Base-by-base conservation (phyloP, 2,113 vertebrate genomes). In the Mesembrinibis cayennensis region DNA sequence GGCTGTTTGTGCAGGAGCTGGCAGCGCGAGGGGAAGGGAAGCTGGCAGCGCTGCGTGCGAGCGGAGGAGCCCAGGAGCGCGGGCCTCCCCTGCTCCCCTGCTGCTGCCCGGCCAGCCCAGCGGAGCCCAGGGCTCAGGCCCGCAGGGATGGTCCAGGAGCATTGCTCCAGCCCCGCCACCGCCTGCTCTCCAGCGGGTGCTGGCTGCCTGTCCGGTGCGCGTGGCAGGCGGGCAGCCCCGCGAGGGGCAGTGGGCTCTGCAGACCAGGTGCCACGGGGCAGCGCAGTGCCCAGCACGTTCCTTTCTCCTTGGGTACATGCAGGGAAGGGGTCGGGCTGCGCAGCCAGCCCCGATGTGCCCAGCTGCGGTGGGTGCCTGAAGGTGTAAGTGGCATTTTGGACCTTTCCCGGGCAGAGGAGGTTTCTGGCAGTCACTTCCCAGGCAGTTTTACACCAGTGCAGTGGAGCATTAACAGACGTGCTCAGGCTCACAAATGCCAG, bases 251-350 rank as follows among this genome's bases (percentile, higher is more conserved):
- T 5, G 58, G 59, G 50, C 67, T 66, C 53, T 29, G 70, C 70
- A 32, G 66, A 4, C 27, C 36, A 1, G 27, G 16, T 0, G 3
- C 1, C 9, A 16, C 19, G 69, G 19, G 27, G 36, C 29, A 8
- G 38, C 2, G 0, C 0, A 3, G 56, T 42, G 42, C 26, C 50
- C 8, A 3, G 22, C 1, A 0, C 0, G 3, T 25, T 52, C 34
- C 25, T 20, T 67, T 22, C 52, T 62, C 62, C 1, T 0, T 7
- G 26, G 69, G 21, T 16, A 13, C 1, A 1, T 6, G 34, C 25
- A 18, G 47, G 61, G 61, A n/a, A 29, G 26, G 36, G 14, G 11
- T 36, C 6, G 0, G 42, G n/a, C 53, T 17, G 29, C 1, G 0
- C 2, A 1, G 30, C 19, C 0, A 3, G 42, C 36, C 26, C 42